Evolutionary conservation across 2,888 invertebrate genomes (phyloP).

Genomic region (Idaea straminata): DNA sequence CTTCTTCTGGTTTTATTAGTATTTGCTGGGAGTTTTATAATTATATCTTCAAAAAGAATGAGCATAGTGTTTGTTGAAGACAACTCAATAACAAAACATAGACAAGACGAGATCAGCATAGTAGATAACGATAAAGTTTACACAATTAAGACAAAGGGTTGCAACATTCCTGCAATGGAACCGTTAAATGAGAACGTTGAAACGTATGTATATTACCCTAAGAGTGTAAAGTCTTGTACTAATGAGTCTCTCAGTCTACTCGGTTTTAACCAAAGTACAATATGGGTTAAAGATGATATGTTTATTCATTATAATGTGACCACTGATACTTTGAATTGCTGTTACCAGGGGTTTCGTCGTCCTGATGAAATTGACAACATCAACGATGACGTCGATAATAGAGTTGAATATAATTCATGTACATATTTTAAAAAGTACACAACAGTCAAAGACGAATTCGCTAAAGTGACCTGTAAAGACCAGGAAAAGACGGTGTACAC

Average conservation of each 20-base stretch:
- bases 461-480: constrained; percentile 82
- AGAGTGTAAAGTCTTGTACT: constrained; percentile 12
- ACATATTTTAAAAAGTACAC: constrained; percentile 65
- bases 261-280: constrained; percentile 73
- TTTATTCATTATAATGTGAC: constrained; percentile 65
- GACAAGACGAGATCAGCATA: constrained; percentile 6
- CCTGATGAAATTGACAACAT: constrained; percentile 22
- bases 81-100: constrained; percentile 4
- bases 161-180: constrained; percentile 81
- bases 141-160: constrained; percentile 79
- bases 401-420: constrained; percentile 64
- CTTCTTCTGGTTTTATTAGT: constrained; percentile 38
- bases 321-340: constrained; percentile 69
- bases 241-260: constrained; percentile 46
- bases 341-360: constrained; percentile 71
- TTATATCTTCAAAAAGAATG: constrained; percentile 25
- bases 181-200: constrained; percentile 74
- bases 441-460: constrained; percentile 82
- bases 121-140: constrained; percentile 34
- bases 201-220: constrained; percentile 29
- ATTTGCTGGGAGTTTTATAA: constrained; percentile 37
- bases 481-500: constrained; percentile 76
- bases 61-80: constrained; percentile 14
- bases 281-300: constrained; percentile 71
- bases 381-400: constrained; percentile 45